phyloP scores from a whole-genome alignment of 1,140 invertebrate genomes.

The Caenorhabditis tropicalis region DNA sequence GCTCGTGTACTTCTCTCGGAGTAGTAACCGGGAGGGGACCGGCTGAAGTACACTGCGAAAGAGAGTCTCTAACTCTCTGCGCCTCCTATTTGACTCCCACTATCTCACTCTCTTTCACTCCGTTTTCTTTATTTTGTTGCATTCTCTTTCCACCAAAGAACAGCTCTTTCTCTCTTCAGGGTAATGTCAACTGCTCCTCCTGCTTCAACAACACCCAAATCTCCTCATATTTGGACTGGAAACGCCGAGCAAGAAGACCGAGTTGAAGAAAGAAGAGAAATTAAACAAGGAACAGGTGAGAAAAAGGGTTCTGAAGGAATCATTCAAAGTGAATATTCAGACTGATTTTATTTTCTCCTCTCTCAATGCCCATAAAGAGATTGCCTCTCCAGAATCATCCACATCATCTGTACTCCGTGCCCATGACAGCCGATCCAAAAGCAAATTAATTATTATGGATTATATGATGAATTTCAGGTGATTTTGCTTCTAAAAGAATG shows the following conservation, averaged over 20 bases:
- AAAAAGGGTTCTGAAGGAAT: not conserved
- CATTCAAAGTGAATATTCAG: not conserved
- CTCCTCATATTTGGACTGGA: constrained; percentile 47
- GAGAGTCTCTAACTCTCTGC: not conserved
- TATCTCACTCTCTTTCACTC: not conserved
- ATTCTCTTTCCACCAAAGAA: not conserved
- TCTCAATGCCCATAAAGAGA: not conserved
- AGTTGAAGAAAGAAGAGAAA: not conserved
- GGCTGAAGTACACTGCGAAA: not conserved
- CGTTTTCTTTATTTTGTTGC: not conserved
- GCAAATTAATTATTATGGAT: constrained; percentile 78
- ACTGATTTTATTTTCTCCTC: not conserved
- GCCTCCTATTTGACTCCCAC: not conserved
- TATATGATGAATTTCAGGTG: constrained; percentile 79
- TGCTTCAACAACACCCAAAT: not conserved
- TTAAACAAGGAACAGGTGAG: not conserved
- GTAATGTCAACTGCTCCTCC: constrained; percentile 38
- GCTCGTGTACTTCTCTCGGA: not conserved
- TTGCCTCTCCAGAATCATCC: not conserved
- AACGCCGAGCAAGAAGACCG: constrained; percentile 51
- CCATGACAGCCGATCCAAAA: constrained; percentile 21
- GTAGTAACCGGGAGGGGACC: not conserved
- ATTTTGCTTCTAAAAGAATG: not conserved
- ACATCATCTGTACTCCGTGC: not conserved
- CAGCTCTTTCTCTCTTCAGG: not conserved